Base-by-base conservation (phyloP, 2,113 vertebrate genomes). In the Trematocara variabile region DNA sequence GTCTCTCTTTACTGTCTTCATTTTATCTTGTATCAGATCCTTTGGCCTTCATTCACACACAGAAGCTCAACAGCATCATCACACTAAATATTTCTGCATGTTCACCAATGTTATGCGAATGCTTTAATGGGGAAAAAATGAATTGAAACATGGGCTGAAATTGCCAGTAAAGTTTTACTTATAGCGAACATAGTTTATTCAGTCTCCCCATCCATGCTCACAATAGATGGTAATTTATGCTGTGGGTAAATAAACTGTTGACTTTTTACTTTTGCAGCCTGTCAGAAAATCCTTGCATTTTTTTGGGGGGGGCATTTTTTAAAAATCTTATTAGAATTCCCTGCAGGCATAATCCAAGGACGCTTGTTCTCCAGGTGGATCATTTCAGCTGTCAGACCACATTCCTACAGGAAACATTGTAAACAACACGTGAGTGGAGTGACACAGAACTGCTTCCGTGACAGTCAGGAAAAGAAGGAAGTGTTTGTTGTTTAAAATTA, bases 261-360 rank as follows among this genome's bases (percentile, higher is more conserved):
- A 5, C 44, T 77, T 63, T 73, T 53, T 79, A 16, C 8, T 83
- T 68, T 48, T 20, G 14, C 82, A 30, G 70, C 28, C 80, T 80
- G 80, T 86, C 73, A 77, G 30, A 68, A 91, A 86, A 78, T 75
- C 80, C 55, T 79, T 81, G 86, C 58, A 75, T 80, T 58, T 89
- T 90, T 87, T 25, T 25, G 86, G 70, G 33, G 33, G 58, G 58
- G 58, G 41, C 83, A 86, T 28, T 28, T 80, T 25, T 25, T 25
- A 25, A 25, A 25, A 25, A 25, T 3, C 84, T 83, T 37, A 93
- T 94, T 92, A 86, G n/a, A 88, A 92, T 93, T 93, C 89, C 87
- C 91, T n/a, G 81, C 87, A 85, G 88, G 83, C 41, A n/a, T 83
- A 58, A 92, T 89, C 48, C 86, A 93, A 93, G 89, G 84, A 86